Base-by-base conservation (phyloP, 2,797 vertebrate species). In the Alcedo atthis region DNA sequence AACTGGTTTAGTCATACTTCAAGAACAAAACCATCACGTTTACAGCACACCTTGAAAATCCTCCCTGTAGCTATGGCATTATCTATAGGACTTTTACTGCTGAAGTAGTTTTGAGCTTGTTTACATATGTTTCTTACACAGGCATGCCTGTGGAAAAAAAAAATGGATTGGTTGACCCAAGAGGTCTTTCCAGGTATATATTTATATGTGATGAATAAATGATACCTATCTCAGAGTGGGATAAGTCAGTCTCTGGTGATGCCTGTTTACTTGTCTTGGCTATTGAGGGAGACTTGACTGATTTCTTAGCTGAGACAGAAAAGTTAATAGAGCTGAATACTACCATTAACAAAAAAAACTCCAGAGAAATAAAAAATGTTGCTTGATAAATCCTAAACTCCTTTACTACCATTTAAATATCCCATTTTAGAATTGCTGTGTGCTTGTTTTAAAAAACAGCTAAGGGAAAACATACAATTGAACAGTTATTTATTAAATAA, bases 401-500 rank as follows among this genome's bases (percentile, higher is more conserved):
- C 37, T 82, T 64, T 61, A 30, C 20, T 49, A 9, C 12, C 33
- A 70, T 73, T 66, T 78, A 81, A 89, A 68, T 45, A 71, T 21
- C 46, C 20, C 5, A 28, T 81, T 69, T 86, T 66, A 74, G 49
- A 85, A 66, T 15, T 57, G 8, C 12, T 32, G 3, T 48, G 17
- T 66, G 33, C 43, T 90, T 5, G 12, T 79, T 87, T 85, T 75
- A 69, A 92, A 67, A 30, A 30, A 37, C 33, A 30, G 25, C n/a
- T 62, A 67, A n/a, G 61, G 28, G 15, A 88, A 80, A 42, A 37
- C 6, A 19, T 63, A 40, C 20, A 70, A 15, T n/a, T 57, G 67
- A 87, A 37, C 51, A 83, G 40, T 49, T 85, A 66, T 75, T 83
- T 85, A 78, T 81, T 84, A 69, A 76, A 59, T 42, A 80, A 92